phyloP scores from a whole-genome alignment of 2,113 vertebrate species.

The Recurvirostra avosetta region DNA sequence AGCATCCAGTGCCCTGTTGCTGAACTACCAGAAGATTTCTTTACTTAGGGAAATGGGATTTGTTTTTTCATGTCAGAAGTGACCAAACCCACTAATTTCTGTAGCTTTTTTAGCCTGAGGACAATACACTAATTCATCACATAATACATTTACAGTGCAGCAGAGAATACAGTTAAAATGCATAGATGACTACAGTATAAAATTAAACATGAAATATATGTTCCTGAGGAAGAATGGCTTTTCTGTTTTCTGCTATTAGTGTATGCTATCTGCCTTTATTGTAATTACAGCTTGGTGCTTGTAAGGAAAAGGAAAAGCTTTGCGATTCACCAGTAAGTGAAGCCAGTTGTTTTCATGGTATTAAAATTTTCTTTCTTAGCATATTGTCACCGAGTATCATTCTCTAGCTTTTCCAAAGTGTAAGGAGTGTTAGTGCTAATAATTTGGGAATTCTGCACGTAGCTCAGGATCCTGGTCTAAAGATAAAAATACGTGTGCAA shows the following conservation, averaged over 20 bases:
- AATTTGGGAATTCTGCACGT: conserved; percentile 10
- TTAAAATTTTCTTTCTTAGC: background rate
- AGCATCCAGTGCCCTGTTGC: background rate
- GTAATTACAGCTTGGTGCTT: background rate
- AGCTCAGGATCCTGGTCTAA: conserved; percentile 13
- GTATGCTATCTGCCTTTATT: background rate
- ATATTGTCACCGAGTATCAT: background rate
- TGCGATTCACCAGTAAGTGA: conserved; percentile 13
- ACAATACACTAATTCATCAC: background rate
- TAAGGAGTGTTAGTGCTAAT: background rate
- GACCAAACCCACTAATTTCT: background rate
- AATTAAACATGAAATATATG: background rate
- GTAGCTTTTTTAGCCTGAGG: background rate
- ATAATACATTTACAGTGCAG: background rate
- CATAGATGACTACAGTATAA: background rate
- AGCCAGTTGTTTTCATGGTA: conserved; percentile 18
- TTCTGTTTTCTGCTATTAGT: background rate
- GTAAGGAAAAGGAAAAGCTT: background rate
- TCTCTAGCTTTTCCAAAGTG: background rate
- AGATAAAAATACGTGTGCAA: background rate
- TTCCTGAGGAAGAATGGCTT: background rate
- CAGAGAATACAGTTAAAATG: background rate
- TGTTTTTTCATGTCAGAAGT: background rate
- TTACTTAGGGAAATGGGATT: background rate
- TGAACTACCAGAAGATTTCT: background rate